These are phyloP conservation scores for Paradoxurus hermaphroditus DNA, from an alignment of 2,113 vertebrate genomes.

Conservation along the genomic window DNA sequence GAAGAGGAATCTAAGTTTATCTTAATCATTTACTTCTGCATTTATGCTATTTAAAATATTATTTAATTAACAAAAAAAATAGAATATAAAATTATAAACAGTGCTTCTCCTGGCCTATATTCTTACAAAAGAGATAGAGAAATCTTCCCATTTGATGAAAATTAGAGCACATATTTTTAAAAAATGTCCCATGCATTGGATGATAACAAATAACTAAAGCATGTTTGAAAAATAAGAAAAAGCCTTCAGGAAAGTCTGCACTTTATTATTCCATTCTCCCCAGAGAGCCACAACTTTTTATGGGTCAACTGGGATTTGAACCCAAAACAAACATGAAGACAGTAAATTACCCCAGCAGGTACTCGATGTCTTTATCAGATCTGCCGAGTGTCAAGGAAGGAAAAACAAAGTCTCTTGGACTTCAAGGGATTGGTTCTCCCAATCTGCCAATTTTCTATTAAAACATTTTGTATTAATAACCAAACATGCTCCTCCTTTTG, in stretches of 20 bases:
- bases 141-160: neutral
- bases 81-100: neutral
- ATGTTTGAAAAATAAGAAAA: constrained; percentile 21
- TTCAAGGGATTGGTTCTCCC: neutral
- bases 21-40: constrained; percentile 2
- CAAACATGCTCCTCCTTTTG: neutral
- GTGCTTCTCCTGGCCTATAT: neutral
- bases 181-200: neutral
- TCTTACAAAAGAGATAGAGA: neutral
- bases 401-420: neutral
- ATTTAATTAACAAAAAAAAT: constrained; percentile 9
- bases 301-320: constrained; percentile 74
- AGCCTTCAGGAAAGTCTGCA: constrained; percentile 52
- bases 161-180: neutral
- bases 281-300: constrained; percentile 71
- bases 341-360: constrained; percentile 77
- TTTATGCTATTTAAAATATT: constrained; percentile 4
- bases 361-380: constrained; percentile 70
- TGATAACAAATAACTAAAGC: constrained; percentile 59
- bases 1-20: neutral
- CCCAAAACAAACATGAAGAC: constrained; percentile 75
- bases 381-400: neutral
- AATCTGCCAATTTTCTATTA: neutral
- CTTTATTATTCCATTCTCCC: constrained; percentile 73
- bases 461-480: neutral